These are phyloP conservation scores for Tolmerus cingulatus DNA, from an alignment of 2,888 invertebrate genomes.

Conservation along the genomic window DNA sequence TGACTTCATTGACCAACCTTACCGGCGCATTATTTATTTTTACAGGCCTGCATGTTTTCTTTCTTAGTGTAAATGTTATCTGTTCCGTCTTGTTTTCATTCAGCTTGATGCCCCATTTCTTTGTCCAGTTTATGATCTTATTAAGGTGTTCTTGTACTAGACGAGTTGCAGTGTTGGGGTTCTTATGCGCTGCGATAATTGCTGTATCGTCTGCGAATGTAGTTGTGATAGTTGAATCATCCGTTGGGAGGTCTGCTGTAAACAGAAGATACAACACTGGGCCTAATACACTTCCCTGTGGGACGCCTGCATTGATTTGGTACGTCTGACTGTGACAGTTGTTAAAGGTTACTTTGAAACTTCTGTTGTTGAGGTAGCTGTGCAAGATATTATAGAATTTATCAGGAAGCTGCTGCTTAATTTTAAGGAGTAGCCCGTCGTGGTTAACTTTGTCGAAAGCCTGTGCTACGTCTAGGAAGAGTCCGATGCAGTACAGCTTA, in stretches of 20 bases:
- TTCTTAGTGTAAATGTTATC: not conserved
- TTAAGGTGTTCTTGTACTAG: not conserved
- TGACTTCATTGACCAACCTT: not conserved
- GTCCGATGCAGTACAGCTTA: not conserved
- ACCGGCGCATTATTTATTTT: not conserved
- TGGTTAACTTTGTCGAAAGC: conserved; percentile 18
- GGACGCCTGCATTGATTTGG: not conserved
- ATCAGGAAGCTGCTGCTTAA: not conserved
- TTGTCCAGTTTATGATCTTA: not conserved
- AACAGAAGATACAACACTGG: not conserved
- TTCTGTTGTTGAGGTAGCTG: not conserved
- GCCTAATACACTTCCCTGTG: not conserved
- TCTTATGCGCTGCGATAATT: not conserved
- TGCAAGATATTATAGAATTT: not conserved
- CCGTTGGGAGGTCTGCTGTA: not conserved
- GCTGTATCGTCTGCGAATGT: conserved; percentile 3
- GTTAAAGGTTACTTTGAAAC: not conserved
- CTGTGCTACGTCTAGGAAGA: conserved; percentile 15
- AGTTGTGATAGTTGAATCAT: not conserved
- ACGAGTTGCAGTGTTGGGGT: not conserved
- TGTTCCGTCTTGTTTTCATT: not conserved
- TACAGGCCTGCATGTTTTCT: not conserved
- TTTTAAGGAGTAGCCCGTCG: not conserved
- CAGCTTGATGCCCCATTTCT: not conserved
- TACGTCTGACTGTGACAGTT: not conserved